Percentiles rank a stretch among this genome's conserved stretches.
These are phyloP conservation scores for Sarcophaga subvicina DNA, from an alignment of 2,888 invertebrate genomes.

Conservation along the genomic window DNA sequence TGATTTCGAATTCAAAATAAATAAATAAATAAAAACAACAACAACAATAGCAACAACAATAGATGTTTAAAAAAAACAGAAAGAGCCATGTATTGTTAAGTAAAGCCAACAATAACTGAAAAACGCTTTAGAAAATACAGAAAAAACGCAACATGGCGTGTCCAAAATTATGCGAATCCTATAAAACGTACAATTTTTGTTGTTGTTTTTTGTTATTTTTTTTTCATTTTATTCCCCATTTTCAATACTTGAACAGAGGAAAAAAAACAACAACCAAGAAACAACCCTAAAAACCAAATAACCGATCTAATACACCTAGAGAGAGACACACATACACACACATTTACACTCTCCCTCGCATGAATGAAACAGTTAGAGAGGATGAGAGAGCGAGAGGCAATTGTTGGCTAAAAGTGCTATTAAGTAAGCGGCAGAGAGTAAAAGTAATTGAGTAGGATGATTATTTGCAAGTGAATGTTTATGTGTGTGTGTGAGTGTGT, in stretches of 20 bases:
- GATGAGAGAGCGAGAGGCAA: slow-evolving; percentile 8
- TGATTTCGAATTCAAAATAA: slow-evolving; percentile 68
- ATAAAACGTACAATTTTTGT: slow-evolving; percentile 34
- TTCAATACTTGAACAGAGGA: not conserved
- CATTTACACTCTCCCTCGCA: slow-evolving; percentile 6
- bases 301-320: slow-evolving; percentile 14
- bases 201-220: slow-evolving; percentile 13
- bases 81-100: slow-evolving; percentile 10
- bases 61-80: not conserved
- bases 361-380: slow-evolving; percentile 6
- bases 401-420: not conserved
- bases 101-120: slow-evolving; percentile 51
- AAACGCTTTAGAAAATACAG: slow-evolving; percentile 49
- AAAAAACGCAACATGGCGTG: slow-evolving; percentile 69
- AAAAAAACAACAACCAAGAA: slow-evolving; percentile 23
- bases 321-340: slow-evolving; percentile 1
- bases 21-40: slow-evolving; percentile 8
- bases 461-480: not conserved
- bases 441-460: slow-evolving; percentile 55
- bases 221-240: not conserved
- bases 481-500: not conserved
- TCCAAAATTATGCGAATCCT: slow-evolving; percentile 69
- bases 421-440: slow-evolving; percentile 12
- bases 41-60: slow-evolving; percentile 16
- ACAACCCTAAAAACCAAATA: slow-evolving; percentile 53